Evolutionary conservation across 1,140 invertebrate species (phyloP), one percentile per base, ranked within the genome.

Genomic region (Diachasma alloeum): DNA sequence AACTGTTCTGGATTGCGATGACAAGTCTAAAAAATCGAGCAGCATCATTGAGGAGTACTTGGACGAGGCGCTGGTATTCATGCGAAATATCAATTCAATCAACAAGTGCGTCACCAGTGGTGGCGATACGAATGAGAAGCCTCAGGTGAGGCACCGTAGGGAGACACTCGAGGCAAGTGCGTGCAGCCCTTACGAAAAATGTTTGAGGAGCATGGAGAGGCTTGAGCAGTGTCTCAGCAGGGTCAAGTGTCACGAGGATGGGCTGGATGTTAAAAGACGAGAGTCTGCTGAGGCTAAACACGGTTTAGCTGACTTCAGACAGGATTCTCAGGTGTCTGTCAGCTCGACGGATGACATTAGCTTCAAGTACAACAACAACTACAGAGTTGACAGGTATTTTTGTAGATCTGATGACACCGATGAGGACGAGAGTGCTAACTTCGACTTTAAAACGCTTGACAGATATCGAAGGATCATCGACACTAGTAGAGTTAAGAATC

Each of bases 201-300:
- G 83, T 69, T 39, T 87, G 59, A 81, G 78, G 42, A 81, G 84
- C 26, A 86, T 87, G 17, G 80, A 83, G 63, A 81, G 84, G 67
- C 70, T 87, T 70, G 84, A 87, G 67, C 75, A 81, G 26, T 86
- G 84, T 68, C 82, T 87, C 11, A 78, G 72, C 0, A 82, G 80
- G 9, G 79, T 81, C 9, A 80, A 79, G 67, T 75, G 59, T 17
- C 83, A 87, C 15, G 83, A 86, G 37, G 78, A 79, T 39, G 31
- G 78, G 36, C 81, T 86, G 19, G 81, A 79, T 6, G 66, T 26
- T 67, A 68, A 75, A 6, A 73, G 79, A 6, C 31, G 31, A 44
- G 83, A 79, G 75, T 84, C 84, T 84, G 77, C 83, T 83, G 82
- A 80, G 81, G 81, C 84, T 85, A 85, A 81, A 85, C 76, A 36